Base-by-base conservation (phyloP, 2,113 vertebrate genomes). In the Electrona antarctica region DNA sequence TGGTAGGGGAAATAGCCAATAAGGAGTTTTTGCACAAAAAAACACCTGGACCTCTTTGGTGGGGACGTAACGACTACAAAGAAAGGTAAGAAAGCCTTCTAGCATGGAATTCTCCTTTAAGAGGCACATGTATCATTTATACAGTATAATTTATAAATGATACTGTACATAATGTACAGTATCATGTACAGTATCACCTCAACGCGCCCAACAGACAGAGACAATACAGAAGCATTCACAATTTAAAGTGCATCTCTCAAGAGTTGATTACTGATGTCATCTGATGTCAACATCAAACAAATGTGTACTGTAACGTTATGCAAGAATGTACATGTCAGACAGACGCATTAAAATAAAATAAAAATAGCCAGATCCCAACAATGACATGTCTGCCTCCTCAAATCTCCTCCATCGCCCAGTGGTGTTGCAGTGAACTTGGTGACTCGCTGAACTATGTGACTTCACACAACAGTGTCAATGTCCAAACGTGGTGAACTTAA, bases 201-300 rank as follows among this genome's bases (percentile, higher is more conserved):
- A n/a, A 13, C n/a, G 11, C 51, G 12, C 10, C 11, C 11, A 29
- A 12, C 0, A 15, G 9, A 1, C 8, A 64, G 15, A 14, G n/a
- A n/a, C 0, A 49, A 13, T 12, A 14, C 66, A 55, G 50, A 21
- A 49, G 13, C 6, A 13, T 3, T 65, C 28, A 8, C 15, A 21
- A 49, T 6, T 58, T 87, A 81, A 85, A 85, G 83, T 87, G 83
- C 83, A 21, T 61, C 48, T 50, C 47, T n/a, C n/a, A n/a, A 45
- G 46, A 57, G 57, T 56, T 62, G 1, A 14, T 13, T 55, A 8
- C 33, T 7, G 64, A 13, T 29, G 7, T 12, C 15, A 46, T n/a
- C n/a, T n/a, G n/a, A n/a, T n/a, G n/a, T n/a, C n/a, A n/a, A 64
- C 4, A 49, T 54, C 62, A 15, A 56, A 50, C 55, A 56, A 55